Percentiles rank a stretch among this genome's conserved stretches.
phyloP scores from a whole-genome alignment of 2,797 vertebrate genomes.

The Anas capensis region DNA sequence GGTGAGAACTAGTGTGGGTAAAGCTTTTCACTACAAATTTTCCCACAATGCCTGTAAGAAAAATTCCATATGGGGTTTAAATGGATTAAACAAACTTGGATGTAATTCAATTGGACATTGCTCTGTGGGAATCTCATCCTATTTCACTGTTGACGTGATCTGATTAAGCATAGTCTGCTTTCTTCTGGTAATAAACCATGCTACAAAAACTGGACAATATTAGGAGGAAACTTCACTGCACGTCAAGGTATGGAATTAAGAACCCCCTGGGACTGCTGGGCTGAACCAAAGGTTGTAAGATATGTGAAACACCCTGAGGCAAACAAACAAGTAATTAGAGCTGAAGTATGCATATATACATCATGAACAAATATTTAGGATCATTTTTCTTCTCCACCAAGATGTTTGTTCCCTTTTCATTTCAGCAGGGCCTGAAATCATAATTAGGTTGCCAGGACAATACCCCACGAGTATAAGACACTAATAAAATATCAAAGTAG shows the following conservation, averaged over 20 bases:
- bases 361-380: neutral
- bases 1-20: neutral
- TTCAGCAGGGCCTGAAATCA: neutral
- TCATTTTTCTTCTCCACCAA: neutral
- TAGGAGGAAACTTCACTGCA: neutral
- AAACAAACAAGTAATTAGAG: neutral
- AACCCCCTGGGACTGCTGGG: neutral
- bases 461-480: neutral
- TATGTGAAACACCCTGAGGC: neutral
- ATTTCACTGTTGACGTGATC: neutral
- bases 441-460: constrained; percentile 22
- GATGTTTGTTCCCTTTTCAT: neutral
- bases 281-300: neutral
- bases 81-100: neutral
- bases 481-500: neutral
- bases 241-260: neutral
- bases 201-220: neutral
- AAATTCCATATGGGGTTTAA: neutral
- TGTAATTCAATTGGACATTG: neutral
- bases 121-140: neutral
- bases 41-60: neutral
- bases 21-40: neutral
- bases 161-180: neutral
- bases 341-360: neutral
- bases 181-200: neutral